These are phyloP conservation scores for Archips xylosteana DNA, from an alignment of 2,888 invertebrate genomes.

Conservation along the genomic window DNA sequence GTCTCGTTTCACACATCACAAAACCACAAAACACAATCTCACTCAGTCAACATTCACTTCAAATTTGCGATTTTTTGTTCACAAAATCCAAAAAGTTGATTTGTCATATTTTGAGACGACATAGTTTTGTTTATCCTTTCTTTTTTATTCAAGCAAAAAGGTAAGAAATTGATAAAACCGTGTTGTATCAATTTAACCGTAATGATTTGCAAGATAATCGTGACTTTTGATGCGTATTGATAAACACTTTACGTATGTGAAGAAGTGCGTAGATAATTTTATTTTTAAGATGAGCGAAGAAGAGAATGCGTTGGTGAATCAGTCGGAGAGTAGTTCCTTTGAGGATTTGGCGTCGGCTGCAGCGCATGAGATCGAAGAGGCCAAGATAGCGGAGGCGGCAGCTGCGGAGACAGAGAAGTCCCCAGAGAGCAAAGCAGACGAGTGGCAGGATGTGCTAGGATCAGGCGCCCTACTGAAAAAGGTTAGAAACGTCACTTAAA, in stretches of 20 bases:
- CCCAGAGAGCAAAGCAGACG: conserved; percentile 70
- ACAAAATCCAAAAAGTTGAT: conserved; percentile 68
- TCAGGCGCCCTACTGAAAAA: conserved; percentile 90
- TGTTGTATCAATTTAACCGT: conserved; percentile 12
- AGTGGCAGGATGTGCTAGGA: conserved; percentile 92
- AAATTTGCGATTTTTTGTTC: conserved; percentile 47
- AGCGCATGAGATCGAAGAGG: conserved; percentile 83
- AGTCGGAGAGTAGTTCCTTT: conserved; percentile 88
- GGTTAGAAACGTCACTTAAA: conserved; percentile 55
- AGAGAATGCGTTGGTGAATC: conserved; percentile 80
- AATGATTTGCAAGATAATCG: conserved; percentile 36
- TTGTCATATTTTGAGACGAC: conserved; percentile 63
- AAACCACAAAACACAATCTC: conserved; percentile 11
- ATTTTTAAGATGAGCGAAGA: conserved; percentile 79
- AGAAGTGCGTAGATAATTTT: conserved; percentile 56
- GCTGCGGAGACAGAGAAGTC: conserved; percentile 66
- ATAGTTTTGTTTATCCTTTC: conserved; percentile 50
- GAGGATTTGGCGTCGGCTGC: conserved; percentile 87
- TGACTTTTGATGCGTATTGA: conserved; percentile 47
- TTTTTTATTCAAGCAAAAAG: conserved; percentile 49
- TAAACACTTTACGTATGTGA: conserved; percentile 64
- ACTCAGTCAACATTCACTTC: conserved; percentile 23
- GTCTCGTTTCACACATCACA: neutral
- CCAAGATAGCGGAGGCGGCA: conserved; percentile 74
- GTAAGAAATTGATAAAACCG: conserved; percentile 46